A percentile compares a stretch with the other conserved stretches of the same genome.
These are phyloP conservation scores for Hyles vespertilio DNA, from an alignment of 1,140 invertebrate species.

Conservation along the genomic window DNA sequence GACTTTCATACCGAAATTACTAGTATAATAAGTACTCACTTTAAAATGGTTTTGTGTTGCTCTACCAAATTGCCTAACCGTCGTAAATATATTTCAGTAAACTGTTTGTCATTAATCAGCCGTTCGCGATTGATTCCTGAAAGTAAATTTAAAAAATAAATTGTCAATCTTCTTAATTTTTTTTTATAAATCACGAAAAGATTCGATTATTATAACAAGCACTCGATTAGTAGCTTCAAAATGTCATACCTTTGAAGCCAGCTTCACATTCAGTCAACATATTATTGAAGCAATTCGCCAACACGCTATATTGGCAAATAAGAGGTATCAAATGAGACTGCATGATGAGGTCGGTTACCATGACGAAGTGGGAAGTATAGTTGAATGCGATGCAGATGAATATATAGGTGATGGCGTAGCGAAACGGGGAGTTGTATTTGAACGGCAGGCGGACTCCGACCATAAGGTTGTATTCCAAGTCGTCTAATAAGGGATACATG, in stretches of 20 bases:
- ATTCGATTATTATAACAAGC: too few relatives aligned
- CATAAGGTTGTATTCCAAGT: conserved; percentile 55
- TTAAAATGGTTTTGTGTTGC: conserved; percentile 42
- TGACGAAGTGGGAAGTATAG: conserved; percentile 38
- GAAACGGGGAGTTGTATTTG: conserved; percentile 26
- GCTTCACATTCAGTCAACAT: conserved; percentile 40
- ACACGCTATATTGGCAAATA: conserved; percentile 50
- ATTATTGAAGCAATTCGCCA: conserved; percentile 53
- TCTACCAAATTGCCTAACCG: conserved; percentile 33
- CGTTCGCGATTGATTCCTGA: too few relatives aligned
- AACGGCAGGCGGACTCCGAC: conserved; percentile 38
- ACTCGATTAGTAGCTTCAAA: too few relatives aligned
- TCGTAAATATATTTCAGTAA: too few relatives aligned
- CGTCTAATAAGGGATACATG: conserved; percentile 51
- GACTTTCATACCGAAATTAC: too few relatives aligned
- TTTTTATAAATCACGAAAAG: too few relatives aligned
- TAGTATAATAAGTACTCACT: conserved; percentile 29
- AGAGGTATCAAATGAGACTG: conserved; percentile 53
- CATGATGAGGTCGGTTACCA: conserved; percentile 52
- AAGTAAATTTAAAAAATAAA: too few relatives aligned
- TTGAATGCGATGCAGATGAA: conserved; percentile 32
- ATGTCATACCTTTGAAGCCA: conserved; percentile 34
- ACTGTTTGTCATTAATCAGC: too few relatives aligned
- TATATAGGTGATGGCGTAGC: conserved; percentile 38
- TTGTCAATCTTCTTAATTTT: too few relatives aligned